phyloP scores from a whole-genome alignment of 2,113 vertebrate genomes.

The Erythrocercus mccallii region DNA sequence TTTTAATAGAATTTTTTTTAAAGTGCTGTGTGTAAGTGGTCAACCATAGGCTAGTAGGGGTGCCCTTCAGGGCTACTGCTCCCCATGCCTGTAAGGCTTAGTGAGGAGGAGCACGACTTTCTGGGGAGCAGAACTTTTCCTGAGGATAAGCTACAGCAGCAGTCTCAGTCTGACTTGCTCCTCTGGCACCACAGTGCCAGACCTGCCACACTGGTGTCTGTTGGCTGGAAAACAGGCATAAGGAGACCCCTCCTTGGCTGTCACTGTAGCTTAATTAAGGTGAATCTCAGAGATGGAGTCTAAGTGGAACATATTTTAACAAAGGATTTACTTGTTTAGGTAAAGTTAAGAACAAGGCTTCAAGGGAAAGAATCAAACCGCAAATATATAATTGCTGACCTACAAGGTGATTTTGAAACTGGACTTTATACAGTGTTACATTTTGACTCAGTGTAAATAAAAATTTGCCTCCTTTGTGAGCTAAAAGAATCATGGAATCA shows the following conservation, averaged over 20 bases:
- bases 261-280: background rate
- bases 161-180: background rate
- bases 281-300: background rate
- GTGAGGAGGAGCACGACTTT: background rate
- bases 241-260: fast-evolving
- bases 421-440: background rate
- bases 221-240: background rate
- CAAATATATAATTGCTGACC: background rate
- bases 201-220: background rate
- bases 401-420: background rate
- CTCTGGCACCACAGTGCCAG: background rate
- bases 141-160: background rate
- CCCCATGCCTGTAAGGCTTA: fast-evolving
- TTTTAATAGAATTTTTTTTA: background rate
- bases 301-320: background rate
- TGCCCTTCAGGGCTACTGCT: background rate
- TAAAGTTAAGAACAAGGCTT: background rate
- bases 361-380: background rate
- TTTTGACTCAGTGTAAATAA: background rate
- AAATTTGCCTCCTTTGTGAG: background rate
- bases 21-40: background rate
- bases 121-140: background rate
- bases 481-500: background rate
- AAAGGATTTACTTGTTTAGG: background rate
- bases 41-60: background rate